Base-by-base conservation (phyloP, 92 coral and sea anemone species). In the Desmophyllum pertusum region DNA sequence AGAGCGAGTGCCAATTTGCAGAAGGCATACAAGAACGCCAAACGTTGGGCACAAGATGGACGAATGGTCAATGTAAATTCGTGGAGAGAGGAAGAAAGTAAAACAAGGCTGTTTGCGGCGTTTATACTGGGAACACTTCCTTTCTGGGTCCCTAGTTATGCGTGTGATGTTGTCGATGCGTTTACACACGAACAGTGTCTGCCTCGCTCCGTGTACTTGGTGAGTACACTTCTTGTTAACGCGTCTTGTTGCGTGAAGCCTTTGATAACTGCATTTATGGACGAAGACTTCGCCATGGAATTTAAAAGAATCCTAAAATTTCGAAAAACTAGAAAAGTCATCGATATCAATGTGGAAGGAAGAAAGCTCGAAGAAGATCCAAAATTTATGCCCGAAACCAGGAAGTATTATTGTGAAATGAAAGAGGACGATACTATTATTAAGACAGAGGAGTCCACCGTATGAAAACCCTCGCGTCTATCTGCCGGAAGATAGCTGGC, bases 141-240 rank as follows among this genome's bases (percentile, higher is more conserved):
- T 15, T 86, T 81, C 62, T 79, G 75, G 86, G 57, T 79, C 6
- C 90, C 86, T 25, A 37, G 30, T 70, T 79, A 71, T 39, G 39
- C 29, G 10, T 79, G 78, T 23, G 77, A 80, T n/a, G 25, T 80
- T 19, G 68, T 37, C 13, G 80, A 84, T 50, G 76, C 81, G 40
- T 80, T 80, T 36, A 70, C 83, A 19, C 45, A 19, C 36, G 29
- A 77, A 68, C 39, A 75, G 25, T 76, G 62, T 35, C 84, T 85
- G n/a, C 89, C 89, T 1, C 90, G 90, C 59, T 86, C 90, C 2
- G 30, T 86, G 4, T 86, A 86, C 48, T 40, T 86, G 37, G n/a
- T 80, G 14, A 43, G 90, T 67, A 70, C 86, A 18, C 41, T 79
- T 6, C n/a, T 80, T 23, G 36, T 73, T 17, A 73, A 70, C 40